Evolutionary conservation across 2,113 vertebrate genomes (phyloP).

Genomic region (Gymnarchus niloticus): DNA sequence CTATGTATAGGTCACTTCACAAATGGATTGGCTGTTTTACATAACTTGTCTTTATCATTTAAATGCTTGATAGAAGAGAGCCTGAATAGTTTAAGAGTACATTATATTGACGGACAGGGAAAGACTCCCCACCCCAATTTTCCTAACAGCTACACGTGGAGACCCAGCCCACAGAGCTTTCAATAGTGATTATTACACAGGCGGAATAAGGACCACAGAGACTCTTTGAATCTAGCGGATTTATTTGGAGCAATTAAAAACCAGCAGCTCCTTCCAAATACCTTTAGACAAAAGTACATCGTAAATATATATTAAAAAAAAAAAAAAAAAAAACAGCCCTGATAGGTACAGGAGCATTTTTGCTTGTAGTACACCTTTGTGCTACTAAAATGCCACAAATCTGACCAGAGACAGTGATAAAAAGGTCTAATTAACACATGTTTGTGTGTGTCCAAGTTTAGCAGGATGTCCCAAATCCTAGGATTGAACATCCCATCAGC

Average conservation of each 20-base stretch:
- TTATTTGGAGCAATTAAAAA: conserved; percentile 59
- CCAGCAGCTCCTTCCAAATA: conserved; percentile 25
- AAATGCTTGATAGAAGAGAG: neutral
- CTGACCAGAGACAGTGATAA: neutral
- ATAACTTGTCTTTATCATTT: neutral
- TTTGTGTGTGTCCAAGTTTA: conserved; percentile 4
- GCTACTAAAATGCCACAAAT: neutral
- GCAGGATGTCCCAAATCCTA: neutral
- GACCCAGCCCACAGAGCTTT: neutral
- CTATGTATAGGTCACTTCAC: neutral
- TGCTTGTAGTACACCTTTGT: neutral
- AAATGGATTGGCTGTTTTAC: neutral
- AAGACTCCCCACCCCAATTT: neutral
- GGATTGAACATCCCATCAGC: neutral
- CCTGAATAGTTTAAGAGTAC: neutral
- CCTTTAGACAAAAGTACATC: conserved; percentile 20
- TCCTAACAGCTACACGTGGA: neutral
- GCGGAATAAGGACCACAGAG: neutral
- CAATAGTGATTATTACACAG: neutral
- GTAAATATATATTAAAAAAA: neutral
- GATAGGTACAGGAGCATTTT: conserved; percentile 7
- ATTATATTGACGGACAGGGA: neutral
- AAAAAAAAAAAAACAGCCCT: conserved; percentile 1
- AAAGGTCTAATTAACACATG: neutral
- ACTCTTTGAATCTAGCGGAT: conserved; percentile 36